Conservation (phyloP, 2,113 vertebrate species). For the Polyodon spathula region DNA sequence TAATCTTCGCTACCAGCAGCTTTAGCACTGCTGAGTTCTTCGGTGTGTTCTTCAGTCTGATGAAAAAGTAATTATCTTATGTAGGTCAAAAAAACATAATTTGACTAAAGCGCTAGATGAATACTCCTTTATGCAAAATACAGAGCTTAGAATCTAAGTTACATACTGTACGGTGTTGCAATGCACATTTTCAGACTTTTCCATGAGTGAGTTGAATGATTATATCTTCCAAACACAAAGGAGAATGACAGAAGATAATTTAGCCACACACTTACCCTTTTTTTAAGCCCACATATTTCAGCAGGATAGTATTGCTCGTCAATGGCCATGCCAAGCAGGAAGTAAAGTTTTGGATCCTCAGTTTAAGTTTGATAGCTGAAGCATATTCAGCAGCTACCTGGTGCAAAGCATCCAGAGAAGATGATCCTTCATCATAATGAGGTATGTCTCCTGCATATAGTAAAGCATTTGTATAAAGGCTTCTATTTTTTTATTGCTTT, state of each 20-base stretch:
- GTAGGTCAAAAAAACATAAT: not conserved
- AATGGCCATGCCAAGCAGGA: constrained; percentile 38
- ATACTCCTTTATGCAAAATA: too few relatives aligned
- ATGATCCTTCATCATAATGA: constrained; percentile 28
- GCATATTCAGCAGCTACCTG: constrained; percentile 40
- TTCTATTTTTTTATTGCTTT: too few relatives aligned
- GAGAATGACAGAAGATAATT: too few relatives aligned
- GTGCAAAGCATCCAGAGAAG: constrained; percentile 37
- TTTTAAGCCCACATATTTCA: constrained; percentile 39
- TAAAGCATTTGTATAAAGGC: too few relatives aligned
- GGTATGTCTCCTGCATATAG: constrained; percentile 29
- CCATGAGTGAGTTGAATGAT: too few relatives aligned
- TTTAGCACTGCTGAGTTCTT: constrained; percentile 37
- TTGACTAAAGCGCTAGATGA: too few relatives aligned
- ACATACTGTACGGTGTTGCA: too few relatives aligned
- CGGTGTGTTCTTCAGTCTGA: constrained; percentile 29
- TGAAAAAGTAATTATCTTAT: not conserved
- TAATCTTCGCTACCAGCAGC: constrained; percentile 43
- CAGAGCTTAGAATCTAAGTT: too few relatives aligned
- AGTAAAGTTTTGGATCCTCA: constrained; percentile 44
- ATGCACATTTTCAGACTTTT: too few relatives aligned
- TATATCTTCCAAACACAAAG: too few relatives aligned
- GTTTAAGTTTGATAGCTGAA: constrained; percentile 39
- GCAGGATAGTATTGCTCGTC: constrained; percentile 42
- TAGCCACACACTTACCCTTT: constrained; percentile 26